Conservation (phyloP, 2,888 invertebrate species). For the Patella caerulea region DNA sequence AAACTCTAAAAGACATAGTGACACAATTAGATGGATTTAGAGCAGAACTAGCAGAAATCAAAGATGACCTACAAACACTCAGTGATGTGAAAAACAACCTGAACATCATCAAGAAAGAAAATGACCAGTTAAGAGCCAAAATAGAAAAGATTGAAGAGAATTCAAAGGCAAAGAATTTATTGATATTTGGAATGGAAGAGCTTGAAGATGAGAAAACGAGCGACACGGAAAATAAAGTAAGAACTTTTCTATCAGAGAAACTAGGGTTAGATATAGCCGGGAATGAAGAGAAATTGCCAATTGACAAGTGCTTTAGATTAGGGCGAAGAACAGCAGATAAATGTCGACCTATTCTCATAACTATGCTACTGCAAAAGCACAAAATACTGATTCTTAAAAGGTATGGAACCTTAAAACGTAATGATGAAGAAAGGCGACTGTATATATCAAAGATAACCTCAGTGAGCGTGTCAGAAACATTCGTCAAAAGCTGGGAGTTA, state of each 20-base stretch:
- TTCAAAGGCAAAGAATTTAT: not conserved
- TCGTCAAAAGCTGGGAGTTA: not conserved
- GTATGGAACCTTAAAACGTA: not conserved
- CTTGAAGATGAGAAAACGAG: not conserved
- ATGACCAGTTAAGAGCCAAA: not conserved
- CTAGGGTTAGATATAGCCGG: not conserved
- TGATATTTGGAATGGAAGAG: not conserved
- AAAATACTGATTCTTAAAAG: not conserved
- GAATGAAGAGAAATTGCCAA: not conserved
- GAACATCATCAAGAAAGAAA: not conserved
- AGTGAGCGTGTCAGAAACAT: not conserved
- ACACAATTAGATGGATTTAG: not conserved
- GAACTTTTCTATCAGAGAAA: not conserved
- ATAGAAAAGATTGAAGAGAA: not conserved
- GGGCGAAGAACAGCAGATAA: not conserved
- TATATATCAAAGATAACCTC: not conserved
- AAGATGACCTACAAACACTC: not conserved
- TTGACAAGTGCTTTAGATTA: not conserved
- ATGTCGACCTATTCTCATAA: not conserved
- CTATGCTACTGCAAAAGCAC: not conserved
- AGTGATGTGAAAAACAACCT: not conserved
- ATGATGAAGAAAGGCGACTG: not conserved
- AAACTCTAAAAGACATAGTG: not conserved
- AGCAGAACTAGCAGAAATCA: too few relatives aligned
- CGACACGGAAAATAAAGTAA: not conserved